Percentiles rank a stretch among this genome's conserved stretches.
These are phyloP conservation scores for Leucophenga maculata DNA, from an alignment of 2,888 invertebrate species.

Conservation along the genomic window DNA sequence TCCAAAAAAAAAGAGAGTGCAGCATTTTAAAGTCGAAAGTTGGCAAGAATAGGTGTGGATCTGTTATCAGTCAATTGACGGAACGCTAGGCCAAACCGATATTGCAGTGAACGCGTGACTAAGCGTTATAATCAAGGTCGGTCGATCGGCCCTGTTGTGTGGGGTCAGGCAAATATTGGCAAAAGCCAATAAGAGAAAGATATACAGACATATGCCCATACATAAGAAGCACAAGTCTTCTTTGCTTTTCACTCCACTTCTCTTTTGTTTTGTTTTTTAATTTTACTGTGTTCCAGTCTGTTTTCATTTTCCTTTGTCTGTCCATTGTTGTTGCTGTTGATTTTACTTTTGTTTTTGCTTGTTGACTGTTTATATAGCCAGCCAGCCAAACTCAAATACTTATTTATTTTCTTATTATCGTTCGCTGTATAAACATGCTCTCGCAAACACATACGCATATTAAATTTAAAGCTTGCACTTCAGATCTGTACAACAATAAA, in stretches of 20 bases:
- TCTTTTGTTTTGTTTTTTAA: background rate
- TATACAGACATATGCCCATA: background rate
- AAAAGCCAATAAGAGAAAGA: background rate
- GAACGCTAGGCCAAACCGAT: no score
- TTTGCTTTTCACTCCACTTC: background rate
- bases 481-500: background rate
- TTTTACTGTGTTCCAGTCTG: constrained; percentile 1
- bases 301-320: constrained; percentile 15
- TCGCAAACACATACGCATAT: constrained; percentile 39
- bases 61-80: no score
- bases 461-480: constrained; percentile 28
- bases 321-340: constrained; percentile 37
- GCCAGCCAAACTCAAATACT: background rate
- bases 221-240: background rate
- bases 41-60: no score
- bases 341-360: constrained; percentile 26
- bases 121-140: background rate
- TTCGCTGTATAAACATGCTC: constrained; percentile 22
- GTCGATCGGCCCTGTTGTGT: background rate
- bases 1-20: no score
- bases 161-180: background rate
- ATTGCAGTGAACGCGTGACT: no score
- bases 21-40: no score
- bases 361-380: constrained; percentile 15
- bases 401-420: constrained; percentile 19